Percentiles rank a stretch among this genome's conserved stretches.
phyloP scores from a whole-genome alignment of 2,113 vertebrate species.

The Corythornis madagascariensis region DNA sequence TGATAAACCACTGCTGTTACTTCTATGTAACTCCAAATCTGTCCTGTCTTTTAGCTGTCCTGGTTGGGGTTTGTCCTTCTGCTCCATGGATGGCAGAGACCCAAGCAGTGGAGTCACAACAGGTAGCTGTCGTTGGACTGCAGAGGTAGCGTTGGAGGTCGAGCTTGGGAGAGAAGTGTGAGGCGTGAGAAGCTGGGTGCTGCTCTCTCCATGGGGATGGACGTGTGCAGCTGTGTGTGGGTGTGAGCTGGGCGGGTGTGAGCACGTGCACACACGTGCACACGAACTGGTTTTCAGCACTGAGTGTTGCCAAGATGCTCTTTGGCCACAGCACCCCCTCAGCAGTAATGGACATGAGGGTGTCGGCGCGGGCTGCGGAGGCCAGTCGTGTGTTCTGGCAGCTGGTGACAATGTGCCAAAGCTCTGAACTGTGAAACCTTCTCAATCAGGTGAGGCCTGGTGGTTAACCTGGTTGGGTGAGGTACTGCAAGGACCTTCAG shows the following conservation, averaged over 20 bases:
- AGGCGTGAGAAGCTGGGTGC: background rate
- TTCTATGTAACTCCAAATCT: background rate
- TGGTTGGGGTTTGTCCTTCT: background rate
- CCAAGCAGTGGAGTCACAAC: background rate
- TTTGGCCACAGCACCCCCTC: conserved; percentile 4
- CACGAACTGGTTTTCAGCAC: background rate
- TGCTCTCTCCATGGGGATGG: background rate
- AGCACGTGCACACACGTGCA: background rate
- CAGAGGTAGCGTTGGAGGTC: background rate
- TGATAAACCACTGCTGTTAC: background rate
- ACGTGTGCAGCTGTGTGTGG: too few species aligned
- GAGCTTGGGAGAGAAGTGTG: background rate
- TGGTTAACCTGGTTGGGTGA: background rate
- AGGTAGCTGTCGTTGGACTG: background rate
- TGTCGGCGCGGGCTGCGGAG: background rate
- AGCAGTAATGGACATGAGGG: background rate
- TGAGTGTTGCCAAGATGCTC: conserved; percentile 32
- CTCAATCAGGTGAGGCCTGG: background rate
- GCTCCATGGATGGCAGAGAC: background rate
- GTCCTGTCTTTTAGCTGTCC: background rate
- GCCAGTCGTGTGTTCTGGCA: conserved; percentile 10
- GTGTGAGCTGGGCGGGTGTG: background rate
- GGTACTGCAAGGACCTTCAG: background rate
- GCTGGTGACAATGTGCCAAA: conserved; percentile 27
- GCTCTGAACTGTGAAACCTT: background rate